These are phyloP conservation scores for Pomacea canaliculata DNA, from an alignment of 2,888 invertebrate species.

Conservation along the genomic window DNA sequence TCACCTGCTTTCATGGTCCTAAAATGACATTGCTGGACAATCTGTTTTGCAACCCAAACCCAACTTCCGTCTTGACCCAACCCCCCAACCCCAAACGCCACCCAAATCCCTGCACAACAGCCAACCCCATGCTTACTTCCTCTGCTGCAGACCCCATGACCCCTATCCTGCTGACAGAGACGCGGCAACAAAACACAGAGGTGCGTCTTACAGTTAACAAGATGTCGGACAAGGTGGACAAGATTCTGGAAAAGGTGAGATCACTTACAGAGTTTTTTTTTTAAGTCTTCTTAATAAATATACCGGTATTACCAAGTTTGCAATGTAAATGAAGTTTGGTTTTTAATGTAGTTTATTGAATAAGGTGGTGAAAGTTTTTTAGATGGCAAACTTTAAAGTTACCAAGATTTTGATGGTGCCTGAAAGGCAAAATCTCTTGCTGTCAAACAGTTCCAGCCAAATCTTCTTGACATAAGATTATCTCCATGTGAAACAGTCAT, in stretches of 20 bases:
- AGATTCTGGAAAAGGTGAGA: slow-evolving; percentile 74
- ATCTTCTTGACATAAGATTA: no score
- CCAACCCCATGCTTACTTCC: slow-evolving; percentile 17
- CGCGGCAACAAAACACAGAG: slow-evolving; percentile 77
- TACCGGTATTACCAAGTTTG: no score
- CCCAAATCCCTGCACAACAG: not conserved
- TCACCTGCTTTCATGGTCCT: not conserved
- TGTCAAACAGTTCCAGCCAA: no score
- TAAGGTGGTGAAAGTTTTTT: no score
- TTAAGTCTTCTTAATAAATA: no score
- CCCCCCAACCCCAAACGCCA: no score
- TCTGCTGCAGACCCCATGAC: slow-evolving; percentile 66
- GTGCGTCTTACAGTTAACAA: slow-evolving; percentile 77
- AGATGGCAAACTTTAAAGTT: no score
- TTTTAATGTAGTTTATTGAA: no score
- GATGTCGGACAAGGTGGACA: slow-evolving; percentile 77
- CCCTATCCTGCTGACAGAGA: slow-evolving; percentile 75
- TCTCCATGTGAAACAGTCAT: no score
- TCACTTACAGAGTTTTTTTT: not conserved
- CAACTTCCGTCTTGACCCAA: not conserved
- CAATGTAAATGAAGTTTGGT: no score
- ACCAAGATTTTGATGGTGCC: no score
- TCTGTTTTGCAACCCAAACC: not conserved
- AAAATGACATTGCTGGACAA: not conserved
- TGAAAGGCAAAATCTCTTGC: no score